phyloP scores from a whole-genome alignment of 2,797 vertebrate species.

The Lateolabrax maculatus region DNA sequence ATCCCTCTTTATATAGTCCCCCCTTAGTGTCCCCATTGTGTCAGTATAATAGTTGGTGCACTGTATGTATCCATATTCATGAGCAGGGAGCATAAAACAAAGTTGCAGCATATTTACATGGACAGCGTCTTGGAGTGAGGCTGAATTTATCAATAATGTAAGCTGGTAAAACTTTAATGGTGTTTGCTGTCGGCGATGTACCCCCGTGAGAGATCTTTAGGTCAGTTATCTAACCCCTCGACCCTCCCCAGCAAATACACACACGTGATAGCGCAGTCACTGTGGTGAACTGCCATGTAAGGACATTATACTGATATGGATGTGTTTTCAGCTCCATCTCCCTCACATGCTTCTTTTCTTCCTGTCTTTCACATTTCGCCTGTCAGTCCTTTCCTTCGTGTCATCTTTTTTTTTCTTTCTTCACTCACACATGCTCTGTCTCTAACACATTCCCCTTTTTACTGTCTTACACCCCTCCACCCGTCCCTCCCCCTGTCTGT shows the following conservation, averaged over 20 bases:
- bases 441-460: slow-evolving; percentile 30
- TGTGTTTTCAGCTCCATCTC: slow-evolving; percentile 12
- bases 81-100: slow-evolving; percentile 32
- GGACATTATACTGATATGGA: slow-evolving; percentile 7
- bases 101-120: slow-evolving; percentile 36
- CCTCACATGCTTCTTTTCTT: neutral
- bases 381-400: neutral
- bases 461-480: neutral
- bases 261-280: neutral
- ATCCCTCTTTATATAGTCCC: slow-evolving; percentile 41
- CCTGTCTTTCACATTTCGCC: neutral
- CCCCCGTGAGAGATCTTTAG: slow-evolving; percentile 35
- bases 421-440: slow-evolving; percentile 17
- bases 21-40: slow-evolving; percentile 46
- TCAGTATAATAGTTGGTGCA: slow-evolving; percentile 21
- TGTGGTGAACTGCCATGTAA: slow-evolving; percentile 10
- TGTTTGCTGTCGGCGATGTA: slow-evolving; percentile 49
- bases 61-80: slow-evolving; percentile 69
- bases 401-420: neutral
- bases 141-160: slow-evolving; percentile 70
- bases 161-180: slow-evolving; percentile 67
- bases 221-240: slow-evolving; percentile 39
- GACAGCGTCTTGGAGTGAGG: slow-evolving; percentile 35
- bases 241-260: neutral
- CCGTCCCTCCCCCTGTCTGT: neutral